These are phyloP conservation scores for Myrmecophaga tridactyla DNA, from an alignment of 2,113 vertebrate genomes.

Conservation along the genomic window DNA sequence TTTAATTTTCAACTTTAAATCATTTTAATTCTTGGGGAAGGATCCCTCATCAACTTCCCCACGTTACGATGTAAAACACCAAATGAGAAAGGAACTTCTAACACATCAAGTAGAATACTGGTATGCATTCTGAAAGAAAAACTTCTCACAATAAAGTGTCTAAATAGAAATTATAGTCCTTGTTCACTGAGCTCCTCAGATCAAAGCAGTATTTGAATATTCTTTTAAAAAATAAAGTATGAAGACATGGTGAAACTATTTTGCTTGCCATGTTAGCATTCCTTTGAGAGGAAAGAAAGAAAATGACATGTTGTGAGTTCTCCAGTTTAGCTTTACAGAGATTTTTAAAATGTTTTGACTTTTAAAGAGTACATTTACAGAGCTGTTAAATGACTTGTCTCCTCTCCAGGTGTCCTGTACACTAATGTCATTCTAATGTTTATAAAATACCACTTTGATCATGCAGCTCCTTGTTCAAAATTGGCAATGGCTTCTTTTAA, in stretches of 20 bases:
- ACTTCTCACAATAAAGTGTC: not conserved
- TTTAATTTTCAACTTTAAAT: not conserved
- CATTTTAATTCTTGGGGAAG: not conserved
- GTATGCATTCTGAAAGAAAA: not conserved
- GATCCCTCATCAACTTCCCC: not conserved
- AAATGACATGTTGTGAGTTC: constrained; percentile 16
- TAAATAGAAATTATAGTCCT: not conserved
- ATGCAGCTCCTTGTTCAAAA: not conserved
- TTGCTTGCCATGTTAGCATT: not conserved
- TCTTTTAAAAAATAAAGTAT: not conserved
- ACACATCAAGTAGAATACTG: not conserved
- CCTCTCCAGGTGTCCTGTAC: not conserved
- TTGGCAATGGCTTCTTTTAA: not conserved
- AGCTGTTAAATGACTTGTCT: not conserved
- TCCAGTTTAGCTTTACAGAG: not conserved
- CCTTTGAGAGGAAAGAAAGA: constrained; percentile 14
- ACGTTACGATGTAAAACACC: not conserved
- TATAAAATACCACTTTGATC: not conserved
- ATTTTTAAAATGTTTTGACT: constrained; percentile 10
- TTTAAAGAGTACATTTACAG: not conserved
- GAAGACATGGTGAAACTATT: not conserved
- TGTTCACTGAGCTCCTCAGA: not conserved
- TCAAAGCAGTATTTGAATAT: not conserved
- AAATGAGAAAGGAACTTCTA: constrained; percentile 7
- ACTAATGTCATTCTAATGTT: not conserved